Percentiles rank a stretch among this genome's conserved stretches.
These are phyloP conservation scores for Centropus unirufus DNA, from an alignment of 2,113 vertebrate genomes.

Conservation along the genomic window DNA sequence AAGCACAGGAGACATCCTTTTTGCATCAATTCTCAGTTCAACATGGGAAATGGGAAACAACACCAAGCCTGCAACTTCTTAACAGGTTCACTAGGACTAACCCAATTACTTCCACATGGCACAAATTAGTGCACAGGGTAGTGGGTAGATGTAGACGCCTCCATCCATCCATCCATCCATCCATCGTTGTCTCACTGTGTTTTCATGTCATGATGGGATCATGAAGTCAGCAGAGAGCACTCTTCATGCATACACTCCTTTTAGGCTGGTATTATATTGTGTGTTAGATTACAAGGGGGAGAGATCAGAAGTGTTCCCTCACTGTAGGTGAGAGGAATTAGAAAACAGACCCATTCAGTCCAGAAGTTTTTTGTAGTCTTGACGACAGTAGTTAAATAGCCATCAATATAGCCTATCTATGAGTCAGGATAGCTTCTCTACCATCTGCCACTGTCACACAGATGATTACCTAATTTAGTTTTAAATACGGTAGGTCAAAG, in stretches of 20 bases:
- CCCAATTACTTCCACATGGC: not conserved
- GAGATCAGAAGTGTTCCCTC: not conserved
- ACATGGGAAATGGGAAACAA: not conserved
- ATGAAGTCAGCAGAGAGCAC: not conserved
- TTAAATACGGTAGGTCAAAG: not conserved
- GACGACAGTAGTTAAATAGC: not conserved
- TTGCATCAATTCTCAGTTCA: not conserved
- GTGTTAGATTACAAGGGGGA: not conserved
- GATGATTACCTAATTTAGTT: not conserved
- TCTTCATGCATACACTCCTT: not conserved
- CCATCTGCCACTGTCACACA: not conserved
- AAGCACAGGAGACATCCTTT: not conserved
- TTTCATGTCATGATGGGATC: accelerated
- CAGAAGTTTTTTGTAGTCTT: not conserved
- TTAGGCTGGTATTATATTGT: not conserved
- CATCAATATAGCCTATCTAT: not conserved
- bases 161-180: too few species aligned
- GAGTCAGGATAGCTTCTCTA: not conserved
- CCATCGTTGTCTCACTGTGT: not conserved
- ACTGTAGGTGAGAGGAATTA: not conserved
- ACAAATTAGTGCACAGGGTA: not conserved
- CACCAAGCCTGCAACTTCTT: not conserved
- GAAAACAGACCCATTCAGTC: not conserved
- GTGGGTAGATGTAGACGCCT: accelerated
- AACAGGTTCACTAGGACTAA: not conserved